Conservation (phyloP, 92 coral and sea anemone species). For the Blastomussa wellsi region DNA sequence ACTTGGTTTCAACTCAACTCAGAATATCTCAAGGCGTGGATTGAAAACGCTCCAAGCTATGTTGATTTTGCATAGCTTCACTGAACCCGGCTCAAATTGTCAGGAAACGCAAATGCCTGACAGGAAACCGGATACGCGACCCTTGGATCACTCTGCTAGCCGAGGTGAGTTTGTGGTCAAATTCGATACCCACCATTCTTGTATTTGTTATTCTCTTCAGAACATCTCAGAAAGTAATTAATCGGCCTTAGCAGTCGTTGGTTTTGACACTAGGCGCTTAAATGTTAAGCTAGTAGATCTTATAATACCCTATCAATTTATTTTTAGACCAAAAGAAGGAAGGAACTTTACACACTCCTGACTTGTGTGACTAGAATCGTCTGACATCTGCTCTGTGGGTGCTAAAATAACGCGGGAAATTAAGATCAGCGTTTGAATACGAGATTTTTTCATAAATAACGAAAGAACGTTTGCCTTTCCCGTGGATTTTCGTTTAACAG, state of each 20-base stretch:
- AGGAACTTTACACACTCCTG: not conserved
- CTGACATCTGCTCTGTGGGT: not conserved
- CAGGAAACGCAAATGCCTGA: slow-evolving; percentile 62
- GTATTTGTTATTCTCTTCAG: not conserved
- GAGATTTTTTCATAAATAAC: not conserved
- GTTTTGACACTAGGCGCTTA: not conserved
- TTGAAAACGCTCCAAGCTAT: slow-evolving; percentile 54
- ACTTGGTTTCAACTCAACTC: not conserved
- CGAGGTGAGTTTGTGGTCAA: slow-evolving; percentile 36
- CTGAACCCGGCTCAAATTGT: slow-evolving; percentile 45
- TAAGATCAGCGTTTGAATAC: too few relatives aligned
- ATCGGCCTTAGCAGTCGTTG: slow-evolving; percentile 2
- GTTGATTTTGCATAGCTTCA: slow-evolving; percentile 56
- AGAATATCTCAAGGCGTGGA: slow-evolving; percentile 8
- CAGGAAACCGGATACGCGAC: slow-evolving; percentile 64
- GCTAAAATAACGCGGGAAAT: not conserved
- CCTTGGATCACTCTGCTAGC: slow-evolving; percentile 3
- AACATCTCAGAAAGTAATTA: too few relatives aligned
- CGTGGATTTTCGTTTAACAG: not conserved
- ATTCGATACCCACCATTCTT: slow-evolving; percentile 32
- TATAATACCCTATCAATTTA: not conserved
- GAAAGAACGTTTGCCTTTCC: not conserved
- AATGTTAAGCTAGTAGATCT: not conserved
- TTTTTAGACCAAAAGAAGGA: not conserved
- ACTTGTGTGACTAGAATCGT: not conserved